phyloP scores from a whole-genome alignment of 1,140 invertebrate species.

The Pseudomyrmex pallidus region DNA sequence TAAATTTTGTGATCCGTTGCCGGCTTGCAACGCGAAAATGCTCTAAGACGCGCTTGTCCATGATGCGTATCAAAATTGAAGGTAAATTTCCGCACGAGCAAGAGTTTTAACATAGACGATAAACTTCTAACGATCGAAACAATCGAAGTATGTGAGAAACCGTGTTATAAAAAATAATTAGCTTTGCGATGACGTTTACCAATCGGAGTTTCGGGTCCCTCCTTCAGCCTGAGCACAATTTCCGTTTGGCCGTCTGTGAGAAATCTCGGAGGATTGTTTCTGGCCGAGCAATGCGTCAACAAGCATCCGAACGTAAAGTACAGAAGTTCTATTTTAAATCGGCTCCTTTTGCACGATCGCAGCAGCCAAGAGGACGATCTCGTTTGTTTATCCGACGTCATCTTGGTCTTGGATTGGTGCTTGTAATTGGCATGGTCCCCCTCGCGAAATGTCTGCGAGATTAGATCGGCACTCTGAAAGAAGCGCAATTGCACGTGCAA shows the following conservation, averaged over 20 bases:
- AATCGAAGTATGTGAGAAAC: no score
- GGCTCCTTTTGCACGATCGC: conserved; percentile 69
- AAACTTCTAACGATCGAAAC: no score
- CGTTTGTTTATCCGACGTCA: conserved; percentile 64
- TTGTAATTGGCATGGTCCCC: conserved; percentile 60
- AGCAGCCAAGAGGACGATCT: conserved; percentile 59
- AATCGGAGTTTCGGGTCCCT: conserved; percentile 93
- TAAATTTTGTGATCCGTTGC: conserved; percentile 51
- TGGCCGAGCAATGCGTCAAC: conserved; percentile 73
- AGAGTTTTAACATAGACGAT: neutral
- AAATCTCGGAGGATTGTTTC: conserved; percentile 93
- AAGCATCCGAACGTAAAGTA: conserved; percentile 57
- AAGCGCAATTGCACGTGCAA: neutral
- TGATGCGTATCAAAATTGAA: conserved; percentile 31
- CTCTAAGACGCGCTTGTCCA: conserved; percentile 31
- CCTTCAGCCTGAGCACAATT: conserved; percentile 94
- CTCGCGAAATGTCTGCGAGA: neutral
- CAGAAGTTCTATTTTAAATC: conserved; percentile 66
- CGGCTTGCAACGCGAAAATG: conserved; percentile 16
- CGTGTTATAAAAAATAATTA: neutral
- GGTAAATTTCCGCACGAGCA: neutral
- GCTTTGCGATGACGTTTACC: conserved; percentile 87
- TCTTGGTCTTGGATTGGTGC: conserved; percentile 46
- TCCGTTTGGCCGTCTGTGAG: conserved; percentile 94
- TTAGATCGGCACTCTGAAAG: conserved; percentile 23